Conservation (phyloP, 2,797 vertebrate genomes). For the Trachops cirrhosus region DNA sequence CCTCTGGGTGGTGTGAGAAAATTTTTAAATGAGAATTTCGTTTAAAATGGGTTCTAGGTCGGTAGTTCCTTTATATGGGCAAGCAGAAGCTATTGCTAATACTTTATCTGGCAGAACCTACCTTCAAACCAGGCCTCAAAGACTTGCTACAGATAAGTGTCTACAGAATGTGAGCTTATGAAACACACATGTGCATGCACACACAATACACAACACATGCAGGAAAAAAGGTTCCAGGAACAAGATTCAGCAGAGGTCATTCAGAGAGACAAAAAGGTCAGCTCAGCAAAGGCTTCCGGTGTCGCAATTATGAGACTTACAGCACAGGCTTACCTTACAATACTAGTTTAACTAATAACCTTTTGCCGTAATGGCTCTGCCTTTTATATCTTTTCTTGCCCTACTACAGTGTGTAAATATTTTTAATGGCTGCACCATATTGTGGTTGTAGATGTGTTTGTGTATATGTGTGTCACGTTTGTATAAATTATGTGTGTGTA, state of each 20-base stretch:
- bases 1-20: background rate
- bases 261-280: background rate
- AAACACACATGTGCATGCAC: background rate
- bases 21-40: background rate
- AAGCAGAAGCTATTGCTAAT: background rate
- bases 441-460: background rate
- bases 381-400: background rate
- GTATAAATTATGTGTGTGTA: background rate
- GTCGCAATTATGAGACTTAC: background rate
- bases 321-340: background rate
- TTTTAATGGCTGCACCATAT: background rate
- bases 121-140: background rate
- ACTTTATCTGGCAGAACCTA: background rate
- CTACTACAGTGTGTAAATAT: background rate
- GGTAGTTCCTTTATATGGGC: background rate
- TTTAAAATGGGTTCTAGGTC: background rate
- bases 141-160: background rate
- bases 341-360: background rate
- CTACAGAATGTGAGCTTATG: background rate
- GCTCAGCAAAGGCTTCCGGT: background rate
- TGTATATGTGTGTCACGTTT: background rate
- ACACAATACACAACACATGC: background rate
- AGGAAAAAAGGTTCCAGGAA: background rate
- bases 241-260: background rate
- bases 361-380: background rate